Conservation (phyloP, 2,113 vertebrate species). For the Arizona elegans region DNA sequence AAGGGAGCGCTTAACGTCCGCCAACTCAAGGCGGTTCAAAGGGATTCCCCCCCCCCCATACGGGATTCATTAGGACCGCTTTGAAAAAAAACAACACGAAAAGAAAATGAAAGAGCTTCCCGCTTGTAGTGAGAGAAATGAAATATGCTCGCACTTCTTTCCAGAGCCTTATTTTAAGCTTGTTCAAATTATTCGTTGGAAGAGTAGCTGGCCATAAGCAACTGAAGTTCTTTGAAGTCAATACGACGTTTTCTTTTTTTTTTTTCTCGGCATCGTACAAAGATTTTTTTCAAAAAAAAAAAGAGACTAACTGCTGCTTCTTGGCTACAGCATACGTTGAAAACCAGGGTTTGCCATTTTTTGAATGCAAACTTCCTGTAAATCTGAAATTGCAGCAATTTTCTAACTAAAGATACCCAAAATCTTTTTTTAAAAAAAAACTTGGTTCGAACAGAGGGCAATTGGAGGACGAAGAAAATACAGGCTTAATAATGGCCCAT, state of each 20-base stretch:
- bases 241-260: background rate
- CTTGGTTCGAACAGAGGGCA: background rate
- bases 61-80: background rate
- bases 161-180: background rate
- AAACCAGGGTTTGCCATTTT: background rate
- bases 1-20: constrained; percentile 1
- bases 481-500: background rate
- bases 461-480: background rate
- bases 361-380: background rate
- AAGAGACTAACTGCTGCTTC: background rate
- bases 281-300: background rate
- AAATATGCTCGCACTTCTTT: background rate
- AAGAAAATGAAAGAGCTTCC: background rate
- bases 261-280: background rate
- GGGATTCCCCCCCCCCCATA: background rate
- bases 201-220: background rate
- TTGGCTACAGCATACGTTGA: background rate
- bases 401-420: background rate
- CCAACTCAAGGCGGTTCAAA: background rate
- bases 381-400: background rate
- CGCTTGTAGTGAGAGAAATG: background rate
- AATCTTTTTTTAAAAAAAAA: background rate
- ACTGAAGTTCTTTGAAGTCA: constrained; percentile 8
- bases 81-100: background rate
- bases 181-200: background rate